These are phyloP conservation scores for Microcebus griseorufus DNA, from an alignment of 2,113 vertebrate species.

Conservation along the genomic window DNA sequence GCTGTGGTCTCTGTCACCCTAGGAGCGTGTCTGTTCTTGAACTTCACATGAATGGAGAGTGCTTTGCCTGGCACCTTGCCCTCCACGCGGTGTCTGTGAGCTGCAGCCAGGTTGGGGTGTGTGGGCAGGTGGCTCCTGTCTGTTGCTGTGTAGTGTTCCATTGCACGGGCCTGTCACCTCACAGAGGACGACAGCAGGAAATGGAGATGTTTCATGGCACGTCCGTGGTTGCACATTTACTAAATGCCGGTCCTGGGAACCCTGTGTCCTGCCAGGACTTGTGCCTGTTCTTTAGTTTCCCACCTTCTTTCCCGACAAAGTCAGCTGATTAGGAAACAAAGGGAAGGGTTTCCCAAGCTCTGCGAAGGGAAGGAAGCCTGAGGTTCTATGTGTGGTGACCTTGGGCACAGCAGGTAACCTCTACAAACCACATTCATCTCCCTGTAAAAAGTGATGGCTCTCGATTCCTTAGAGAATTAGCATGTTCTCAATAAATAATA, in stretches of 20 bases:
- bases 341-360: neutral
- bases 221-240: accelerated
- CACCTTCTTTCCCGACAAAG: accelerated
- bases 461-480: neutral
- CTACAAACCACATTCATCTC: neutral
- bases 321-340: neutral
- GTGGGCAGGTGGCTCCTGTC: accelerated
- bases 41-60: accelerated
- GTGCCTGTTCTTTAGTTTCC: too few species aligned
- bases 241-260: accelerated
- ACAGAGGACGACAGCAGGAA: accelerated
- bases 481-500: accelerated
- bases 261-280: neutral
- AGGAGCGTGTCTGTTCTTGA: neutral
- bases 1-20: neutral
- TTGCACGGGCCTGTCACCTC: accelerated
- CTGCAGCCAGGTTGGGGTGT: accelerated
- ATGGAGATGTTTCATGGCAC: accelerated
- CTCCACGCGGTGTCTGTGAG: accelerated
- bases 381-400: neutral
- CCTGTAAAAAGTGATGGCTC: too few species aligned
- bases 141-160: accelerated
- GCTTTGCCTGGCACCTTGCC: neutral
- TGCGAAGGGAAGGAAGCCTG: accelerated
- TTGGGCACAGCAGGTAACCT: accelerated